Evolutionary conservation across 92 coral and sea anemone genomes (phyloP).

Genomic region (Zoanthus gigantus): DNA sequence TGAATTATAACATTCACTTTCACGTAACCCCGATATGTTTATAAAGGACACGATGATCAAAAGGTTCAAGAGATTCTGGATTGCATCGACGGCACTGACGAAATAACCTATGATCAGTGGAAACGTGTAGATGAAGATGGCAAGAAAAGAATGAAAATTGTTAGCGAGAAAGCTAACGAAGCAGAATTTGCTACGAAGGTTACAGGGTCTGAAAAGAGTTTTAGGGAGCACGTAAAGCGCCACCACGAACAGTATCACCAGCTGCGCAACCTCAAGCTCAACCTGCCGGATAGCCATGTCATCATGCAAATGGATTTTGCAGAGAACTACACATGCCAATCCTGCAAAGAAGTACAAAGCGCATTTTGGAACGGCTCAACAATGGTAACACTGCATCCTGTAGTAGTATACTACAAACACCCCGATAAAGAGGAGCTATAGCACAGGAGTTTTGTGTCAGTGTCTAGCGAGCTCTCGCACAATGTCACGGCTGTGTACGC

Average conservation of each 20-base stretch:
- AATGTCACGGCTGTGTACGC: too few species aligned
- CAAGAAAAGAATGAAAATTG: constrained; percentile 20
- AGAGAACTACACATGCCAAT: constrained; percentile 20
- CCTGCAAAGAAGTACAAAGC: constrained; percentile 22
- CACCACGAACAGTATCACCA: constrained; percentile 15
- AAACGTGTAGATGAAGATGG: background rate
- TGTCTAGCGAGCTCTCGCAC: too few species aligned
- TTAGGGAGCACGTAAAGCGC: constrained; percentile 14
- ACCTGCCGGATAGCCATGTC: constrained; percentile 22
- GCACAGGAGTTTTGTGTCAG: constrained; percentile 57
- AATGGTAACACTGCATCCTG: constrained; percentile 48
- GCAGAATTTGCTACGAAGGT: constrained; percentile 18
- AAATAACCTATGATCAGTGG: constrained; percentile 18
- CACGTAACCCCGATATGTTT: constrained; percentile 10
- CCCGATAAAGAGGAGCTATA: constrained; percentile 16
- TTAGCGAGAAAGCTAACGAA: background rate
- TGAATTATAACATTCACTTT: too few species aligned
- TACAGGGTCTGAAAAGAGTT: constrained; percentile 10
- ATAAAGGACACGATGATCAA: constrained; percentile 21
- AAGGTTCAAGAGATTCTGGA: constrained; percentile 7
- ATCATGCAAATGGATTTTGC: constrained; percentile 16
- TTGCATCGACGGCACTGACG: constrained; percentile 23
- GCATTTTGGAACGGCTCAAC: constrained; percentile 26
- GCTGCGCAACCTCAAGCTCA: constrained; percentile 4
- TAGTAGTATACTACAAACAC: constrained; percentile 48